A percentile compares a stretch with the other conserved stretches of the same genome.
Conservation (phyloP, 2,113 vertebrate species). For the Apeltes quadracus region DNA sequence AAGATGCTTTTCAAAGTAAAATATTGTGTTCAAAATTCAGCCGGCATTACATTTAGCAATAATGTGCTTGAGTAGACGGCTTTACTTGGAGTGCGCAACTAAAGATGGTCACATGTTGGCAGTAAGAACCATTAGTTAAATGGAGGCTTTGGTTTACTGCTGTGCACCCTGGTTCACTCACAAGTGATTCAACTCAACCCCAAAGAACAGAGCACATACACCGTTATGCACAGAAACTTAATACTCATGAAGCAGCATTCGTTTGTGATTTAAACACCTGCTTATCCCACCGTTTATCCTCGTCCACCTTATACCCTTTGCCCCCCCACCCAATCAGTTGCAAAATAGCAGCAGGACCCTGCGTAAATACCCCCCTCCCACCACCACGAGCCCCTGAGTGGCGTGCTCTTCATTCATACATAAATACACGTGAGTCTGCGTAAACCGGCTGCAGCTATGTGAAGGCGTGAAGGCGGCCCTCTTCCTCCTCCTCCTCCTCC, state of each 20-base stretch:
- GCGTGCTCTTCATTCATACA: not conserved
- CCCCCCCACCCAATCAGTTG: not conserved
- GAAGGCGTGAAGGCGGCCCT: not conserved
- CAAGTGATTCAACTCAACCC: conserved; percentile 9
- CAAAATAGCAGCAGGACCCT: conserved; percentile 1
- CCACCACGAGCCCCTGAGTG: too few relatives aligned
- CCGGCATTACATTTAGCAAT: not conserved
- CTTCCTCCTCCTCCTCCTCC: conserved; percentile 55
- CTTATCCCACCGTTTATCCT: not conserved
- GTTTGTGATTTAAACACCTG: conserved; percentile 22
- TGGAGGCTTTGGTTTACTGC: conserved; percentile 2
- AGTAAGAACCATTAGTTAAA: not conserved
- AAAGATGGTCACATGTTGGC: not conserved
- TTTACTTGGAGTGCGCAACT: not conserved
- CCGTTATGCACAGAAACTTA: conserved; percentile 1
- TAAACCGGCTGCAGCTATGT: not conserved
- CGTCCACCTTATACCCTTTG: not conserved
- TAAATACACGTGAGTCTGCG: not conserved
- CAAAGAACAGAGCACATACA: conserved; percentile 18
- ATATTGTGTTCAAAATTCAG: not conserved
- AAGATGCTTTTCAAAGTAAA: not conserved
- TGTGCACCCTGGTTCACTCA: not conserved
- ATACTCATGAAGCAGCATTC: conserved; percentile 40
- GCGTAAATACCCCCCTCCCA: not conserved
- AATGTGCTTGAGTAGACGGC: not conserved